These are phyloP conservation scores for Propithecus deckenii DNA, from an alignment of 2,797 vertebrate genomes.

Conservation along the genomic window DNA sequence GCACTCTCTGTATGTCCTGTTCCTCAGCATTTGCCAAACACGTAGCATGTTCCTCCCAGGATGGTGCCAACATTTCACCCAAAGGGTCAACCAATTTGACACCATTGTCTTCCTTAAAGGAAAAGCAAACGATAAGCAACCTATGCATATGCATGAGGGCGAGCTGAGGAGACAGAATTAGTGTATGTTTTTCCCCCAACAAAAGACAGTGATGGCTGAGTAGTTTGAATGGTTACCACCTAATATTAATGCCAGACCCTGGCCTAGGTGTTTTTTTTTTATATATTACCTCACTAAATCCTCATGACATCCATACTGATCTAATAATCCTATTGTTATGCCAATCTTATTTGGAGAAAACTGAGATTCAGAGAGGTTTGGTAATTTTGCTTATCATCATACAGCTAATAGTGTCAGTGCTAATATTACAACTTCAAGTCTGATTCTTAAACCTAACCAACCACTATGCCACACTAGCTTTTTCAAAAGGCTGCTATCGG, in stretches of 20 bases:
- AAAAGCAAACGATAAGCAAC: conserved; percentile 12
- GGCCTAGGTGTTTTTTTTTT: background rate
- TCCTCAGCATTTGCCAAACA: conserved; percentile 94
- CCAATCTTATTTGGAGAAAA: background rate
- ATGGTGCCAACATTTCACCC: conserved; percentile 94
- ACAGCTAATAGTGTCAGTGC: background rate
- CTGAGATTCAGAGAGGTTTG: background rate
- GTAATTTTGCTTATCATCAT: background rate
- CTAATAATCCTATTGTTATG: background rate
- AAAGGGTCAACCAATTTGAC: conserved; percentile 95
- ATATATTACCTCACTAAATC: background rate
- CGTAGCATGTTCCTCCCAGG: conserved; percentile 95
- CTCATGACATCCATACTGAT: background rate
- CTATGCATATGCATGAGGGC: background rate
- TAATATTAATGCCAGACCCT: background rate
- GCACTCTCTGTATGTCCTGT: conserved; percentile 81
- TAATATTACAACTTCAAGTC: background rate
- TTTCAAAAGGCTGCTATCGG: background rate
- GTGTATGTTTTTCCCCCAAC: background rate
- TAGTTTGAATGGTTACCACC: background rate
- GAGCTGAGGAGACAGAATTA: background rate
- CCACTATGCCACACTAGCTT: background rate
- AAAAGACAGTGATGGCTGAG: background rate
- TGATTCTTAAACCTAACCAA: background rate
- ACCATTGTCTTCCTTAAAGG: conserved; percentile 91